Base-by-base conservation (phyloP, 2,797 vertebrate genomes). In the Myripristis murdjan region DNA sequence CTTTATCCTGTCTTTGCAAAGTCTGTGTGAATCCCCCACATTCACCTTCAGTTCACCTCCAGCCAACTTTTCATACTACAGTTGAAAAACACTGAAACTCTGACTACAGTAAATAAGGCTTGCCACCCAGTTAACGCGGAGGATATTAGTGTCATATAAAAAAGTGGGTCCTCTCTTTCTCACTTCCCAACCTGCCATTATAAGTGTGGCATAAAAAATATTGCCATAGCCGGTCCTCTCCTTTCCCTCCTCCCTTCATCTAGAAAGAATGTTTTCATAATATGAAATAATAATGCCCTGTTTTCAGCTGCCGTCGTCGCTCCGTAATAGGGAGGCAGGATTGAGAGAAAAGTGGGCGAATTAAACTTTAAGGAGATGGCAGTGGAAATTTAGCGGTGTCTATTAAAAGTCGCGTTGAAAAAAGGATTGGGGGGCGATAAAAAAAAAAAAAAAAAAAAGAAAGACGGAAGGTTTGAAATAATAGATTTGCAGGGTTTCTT, bases 261-360 rank as follows among this genome's bases (percentile, higher is more conserved):
- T 83, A 75, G 82, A 76, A 83, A 75, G 81, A 80, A 79, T 90
- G 83, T 88, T 91, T 90, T 88, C 79, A 75, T 63, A 81, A 73
- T 88, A 91, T 93, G 76, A 93, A 94, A 94, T 90, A 93, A 93
- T 94, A 90, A 93, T 92, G 86, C 70, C 59, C 80, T 93, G 90
- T 94, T 93, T 94, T 87, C 87, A 54, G 84, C 83, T 82, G 74
- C 86, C 61, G 82, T 71, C 48, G 75, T 71, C 37, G 86, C 87
- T 86, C 85, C 74, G 78, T 92, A 93, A 92, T 87, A 70, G 89
- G 80, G 65, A 64, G 51, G 70, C 60, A 61, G 18, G 35, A 75
- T 72, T 18, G 59, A 70, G 63, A 68, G 81, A 70, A 83, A 87
- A 89, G 86, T 82, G 87, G 83, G 70, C 58, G 82, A 92, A 92